A percentile compares a stretch with the other conserved stretches of the same genome.
Conservation (phyloP, 2,888 invertebrate genomes). For the Cancer borealis region DNA sequence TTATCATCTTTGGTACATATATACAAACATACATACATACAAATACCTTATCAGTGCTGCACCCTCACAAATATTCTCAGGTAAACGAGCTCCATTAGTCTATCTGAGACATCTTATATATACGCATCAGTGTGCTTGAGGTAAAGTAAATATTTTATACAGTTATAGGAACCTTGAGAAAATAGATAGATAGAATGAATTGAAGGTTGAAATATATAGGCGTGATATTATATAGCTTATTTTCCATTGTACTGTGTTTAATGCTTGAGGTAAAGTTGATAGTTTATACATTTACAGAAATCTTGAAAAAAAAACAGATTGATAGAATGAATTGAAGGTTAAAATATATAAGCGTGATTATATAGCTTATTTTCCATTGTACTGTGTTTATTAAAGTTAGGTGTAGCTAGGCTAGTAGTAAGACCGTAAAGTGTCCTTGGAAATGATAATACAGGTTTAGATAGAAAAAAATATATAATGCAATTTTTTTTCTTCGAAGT, state of each 20-base stretch:
- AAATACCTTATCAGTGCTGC: not conserved
- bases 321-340: not conserved
- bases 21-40: not conserved
- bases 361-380: not conserved
- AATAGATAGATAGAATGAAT: not conserved
- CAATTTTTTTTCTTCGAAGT: not conserved
- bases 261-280: not conserved
- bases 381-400: not conserved
- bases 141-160: not conserved
- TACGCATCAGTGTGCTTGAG: conserved; percentile 19
- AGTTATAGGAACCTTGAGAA: not conserved
- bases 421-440: not conserved
- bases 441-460: not conserved
- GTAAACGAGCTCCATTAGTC: not conserved
- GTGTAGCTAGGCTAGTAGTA: no score
- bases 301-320: not conserved
- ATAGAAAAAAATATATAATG: not conserved
- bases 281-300: not conserved
- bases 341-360: not conserved
- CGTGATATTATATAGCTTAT: not conserved
- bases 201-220: not conserved
- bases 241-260: not conserved
- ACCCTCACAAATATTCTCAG: not conserved
- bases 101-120: not conserved
- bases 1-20: not conserved